These are phyloP conservation scores for Metellina segmentata DNA, from an alignment of 2,888 invertebrate genomes.

Conservation along the genomic window DNA sequence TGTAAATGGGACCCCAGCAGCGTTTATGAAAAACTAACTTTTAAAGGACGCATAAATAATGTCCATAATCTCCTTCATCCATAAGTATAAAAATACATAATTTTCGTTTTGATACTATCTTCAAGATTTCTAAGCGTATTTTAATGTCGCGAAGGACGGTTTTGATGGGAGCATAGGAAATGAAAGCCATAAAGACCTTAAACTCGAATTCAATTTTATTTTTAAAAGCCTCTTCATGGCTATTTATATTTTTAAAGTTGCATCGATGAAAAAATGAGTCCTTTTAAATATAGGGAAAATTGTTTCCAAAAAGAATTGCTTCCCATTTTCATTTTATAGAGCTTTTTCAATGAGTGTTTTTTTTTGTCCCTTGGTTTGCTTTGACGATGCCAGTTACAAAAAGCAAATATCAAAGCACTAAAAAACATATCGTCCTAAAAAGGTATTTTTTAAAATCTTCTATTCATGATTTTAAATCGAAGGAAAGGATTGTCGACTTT, in stretches of 20 bases:
- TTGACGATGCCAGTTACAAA: background rate
- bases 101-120: background rate
- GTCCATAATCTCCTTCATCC: background rate
- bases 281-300: background rate
- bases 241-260: background rate
- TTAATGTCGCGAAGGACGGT: background rate
- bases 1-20: no score
- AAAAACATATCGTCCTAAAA: background rate
- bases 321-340: background rate
- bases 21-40: no score
- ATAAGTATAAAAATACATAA: background rate
- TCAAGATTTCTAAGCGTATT: background rate
- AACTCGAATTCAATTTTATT: background rate
- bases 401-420: background rate
- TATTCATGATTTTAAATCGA: background rate
- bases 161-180: background rate
- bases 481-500: background rate
- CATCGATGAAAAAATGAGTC: background rate
- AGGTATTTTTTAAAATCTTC: background rate
- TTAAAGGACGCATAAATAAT: background rate
- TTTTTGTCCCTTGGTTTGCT: background rate
- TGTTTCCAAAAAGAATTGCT: background rate
- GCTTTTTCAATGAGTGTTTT: background rate
- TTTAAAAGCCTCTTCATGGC: background rate
- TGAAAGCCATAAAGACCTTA: background rate